These are phyloP conservation scores for Epinephelus awoara DNA, from an alignment of 2,797 vertebrate genomes.

Conservation along the genomic window DNA sequence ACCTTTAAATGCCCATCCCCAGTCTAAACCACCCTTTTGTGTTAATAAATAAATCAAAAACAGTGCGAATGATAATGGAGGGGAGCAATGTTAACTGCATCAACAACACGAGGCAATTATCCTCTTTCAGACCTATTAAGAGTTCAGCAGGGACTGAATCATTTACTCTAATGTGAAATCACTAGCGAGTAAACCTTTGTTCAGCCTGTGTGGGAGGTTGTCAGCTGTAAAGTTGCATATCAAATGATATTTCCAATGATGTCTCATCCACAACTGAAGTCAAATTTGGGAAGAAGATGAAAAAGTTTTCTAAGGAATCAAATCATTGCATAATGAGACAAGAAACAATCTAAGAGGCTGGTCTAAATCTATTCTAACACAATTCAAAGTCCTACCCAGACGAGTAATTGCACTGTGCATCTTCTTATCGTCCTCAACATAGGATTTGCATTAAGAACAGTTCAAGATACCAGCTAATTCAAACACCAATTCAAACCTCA, in stretches of 20 bases:
- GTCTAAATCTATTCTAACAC: slow-evolving; percentile 2
- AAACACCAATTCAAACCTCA: slow-evolving; percentile 4
- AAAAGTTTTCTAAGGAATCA: slow-evolving; percentile 12
- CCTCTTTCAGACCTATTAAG: background rate
- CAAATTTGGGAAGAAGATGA: slow-evolving; percentile 6
- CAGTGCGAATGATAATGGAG: background rate
- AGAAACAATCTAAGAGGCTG: slow-evolving; percentile 1
- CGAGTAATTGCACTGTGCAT: background rate
- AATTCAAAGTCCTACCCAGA: slow-evolving; percentile 13
- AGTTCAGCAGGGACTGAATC: slow-evolving; percentile 25
- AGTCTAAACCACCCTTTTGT: background rate
- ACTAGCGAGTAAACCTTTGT: slow-evolving; percentile 9
- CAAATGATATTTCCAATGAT: background rate
- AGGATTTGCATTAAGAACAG: slow-evolving; percentile 10
- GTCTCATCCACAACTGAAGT: slow-evolving; percentile 16
- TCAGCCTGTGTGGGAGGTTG: slow-evolving; percentile 10
- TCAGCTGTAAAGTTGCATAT: slow-evolving; percentile 15
- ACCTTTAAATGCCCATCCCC: too few species aligned
- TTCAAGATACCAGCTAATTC: background rate
- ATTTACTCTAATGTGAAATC: slow-evolving; percentile 23
- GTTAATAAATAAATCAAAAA: background rate
- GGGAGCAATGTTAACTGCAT: background rate
- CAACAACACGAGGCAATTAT: slow-evolving; percentile 22
- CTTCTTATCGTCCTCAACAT: background rate
- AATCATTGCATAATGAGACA: slow-evolving; percentile 12